phyloP scores from a whole-genome alignment of 2,113 vertebrate genomes.

The Hipposideros armiger region DNA sequence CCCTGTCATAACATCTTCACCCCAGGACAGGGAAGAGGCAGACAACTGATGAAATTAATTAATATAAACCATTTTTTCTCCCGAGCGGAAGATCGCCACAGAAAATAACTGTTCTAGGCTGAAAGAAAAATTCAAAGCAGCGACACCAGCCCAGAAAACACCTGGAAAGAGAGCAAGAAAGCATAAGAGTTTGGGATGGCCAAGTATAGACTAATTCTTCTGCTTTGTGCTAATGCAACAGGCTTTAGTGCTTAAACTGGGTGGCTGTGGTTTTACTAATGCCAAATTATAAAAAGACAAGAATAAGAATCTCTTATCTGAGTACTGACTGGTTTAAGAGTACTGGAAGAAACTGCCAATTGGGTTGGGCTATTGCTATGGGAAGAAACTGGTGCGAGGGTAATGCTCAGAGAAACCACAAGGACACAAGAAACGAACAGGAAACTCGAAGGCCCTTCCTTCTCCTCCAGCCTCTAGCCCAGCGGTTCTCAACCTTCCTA shows the following conservation, averaged over 20 bases:
- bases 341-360: not conserved
- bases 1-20: not conserved
- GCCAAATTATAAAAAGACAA: not conserved
- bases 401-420: not conserved
- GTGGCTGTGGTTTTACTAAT: not conserved
- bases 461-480: not conserved
- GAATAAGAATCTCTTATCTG: not conserved
- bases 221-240: not conserved
- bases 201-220: not conserved
- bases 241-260: not conserved
- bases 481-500: too few species aligned
- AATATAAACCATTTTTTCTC: not conserved
- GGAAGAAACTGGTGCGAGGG: not conserved
- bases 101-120: not conserved
- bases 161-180: not conserved
- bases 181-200: not conserved
- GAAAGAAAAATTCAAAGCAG: conserved; percentile 9
- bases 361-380: not conserved
- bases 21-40: not conserved
- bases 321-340: not conserved
- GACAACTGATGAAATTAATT: not conserved
- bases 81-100: not conserved
- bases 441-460: not conserved
- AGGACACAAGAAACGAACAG: not conserved
- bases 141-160: not conserved